These are phyloP conservation scores for Acleris sparsana DNA, from an alignment of 2,888 invertebrate species.

Conservation along the genomic window DNA sequence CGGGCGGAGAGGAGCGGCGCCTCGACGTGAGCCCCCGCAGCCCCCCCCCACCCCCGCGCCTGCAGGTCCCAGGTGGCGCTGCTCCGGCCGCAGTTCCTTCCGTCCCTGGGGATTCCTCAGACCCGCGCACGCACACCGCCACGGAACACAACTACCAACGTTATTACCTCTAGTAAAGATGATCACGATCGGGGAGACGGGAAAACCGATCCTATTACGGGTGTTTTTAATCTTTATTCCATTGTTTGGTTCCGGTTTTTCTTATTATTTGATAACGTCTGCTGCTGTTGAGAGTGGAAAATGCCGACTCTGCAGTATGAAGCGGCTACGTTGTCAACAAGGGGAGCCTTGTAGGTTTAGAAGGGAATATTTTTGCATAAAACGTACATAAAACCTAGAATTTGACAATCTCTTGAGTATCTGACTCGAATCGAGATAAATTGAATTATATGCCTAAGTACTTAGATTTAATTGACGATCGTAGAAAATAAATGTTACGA, in stretches of 20 bases:
- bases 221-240: constrained; percentile 49
- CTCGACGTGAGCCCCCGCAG: constrained; percentile 23
- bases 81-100: constrained; percentile 78
- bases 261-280: constrained; percentile 43
- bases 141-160: constrained; percentile 44
- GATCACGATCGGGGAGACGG: constrained; percentile 42
- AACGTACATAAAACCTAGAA: too few relatives aligned
- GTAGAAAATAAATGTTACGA: too few relatives aligned
- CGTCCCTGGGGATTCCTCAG: constrained; percentile 68
- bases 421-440: too few relatives aligned
- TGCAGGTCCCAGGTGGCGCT: constrained; percentile 73
- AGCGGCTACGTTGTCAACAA: background rate
- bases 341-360: too few relatives aligned
- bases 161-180: constrained; percentile 45
- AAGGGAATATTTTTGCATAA: too few relatives aligned
- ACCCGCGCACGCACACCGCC: constrained; percentile 63
- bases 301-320: constrained; percentile 18
- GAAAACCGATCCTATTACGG: constrained; percentile 52
- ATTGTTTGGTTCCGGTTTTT: constrained; percentile 42
- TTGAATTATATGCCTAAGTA: too few relatives aligned
- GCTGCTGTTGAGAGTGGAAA: constrained; percentile 38
- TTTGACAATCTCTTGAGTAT: too few relatives aligned
- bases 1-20: constrained; percentile 30
- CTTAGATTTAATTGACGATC: too few relatives aligned
- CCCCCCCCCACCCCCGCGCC: constrained; percentile 41